Conservation (phyloP, 2,888 invertebrate species). For the Blastobasis lacticolella region DNA sequence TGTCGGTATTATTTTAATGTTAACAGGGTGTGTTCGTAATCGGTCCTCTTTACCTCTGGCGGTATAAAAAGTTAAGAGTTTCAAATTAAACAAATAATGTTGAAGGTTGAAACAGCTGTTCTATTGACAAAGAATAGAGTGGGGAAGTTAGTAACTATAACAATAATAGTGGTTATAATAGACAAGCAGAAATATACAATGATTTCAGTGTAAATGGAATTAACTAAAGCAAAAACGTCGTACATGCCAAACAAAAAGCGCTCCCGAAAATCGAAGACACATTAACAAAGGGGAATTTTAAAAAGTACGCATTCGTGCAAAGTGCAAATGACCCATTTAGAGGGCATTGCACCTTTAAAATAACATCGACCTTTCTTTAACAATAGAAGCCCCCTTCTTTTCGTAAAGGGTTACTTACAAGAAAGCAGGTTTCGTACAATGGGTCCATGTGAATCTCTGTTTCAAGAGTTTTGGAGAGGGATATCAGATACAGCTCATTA, state of each 20-base stretch:
- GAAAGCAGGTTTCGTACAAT: conserved; percentile 26
- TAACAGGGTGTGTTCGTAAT: no score
- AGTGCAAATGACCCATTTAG: conserved; percentile 31
- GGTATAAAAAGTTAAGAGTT: no score
- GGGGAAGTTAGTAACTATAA: no score
- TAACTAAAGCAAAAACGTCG: no score
- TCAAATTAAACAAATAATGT: no score
- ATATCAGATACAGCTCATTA: conserved; percentile 9
- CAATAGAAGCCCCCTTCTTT: conserved; percentile 12
- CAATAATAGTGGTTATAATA: no score
- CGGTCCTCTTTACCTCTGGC: no score
- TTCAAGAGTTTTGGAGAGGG: conserved; percentile 11
- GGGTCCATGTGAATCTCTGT: conserved; percentile 11
- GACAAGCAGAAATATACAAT: no score
- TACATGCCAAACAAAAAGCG: neutral
- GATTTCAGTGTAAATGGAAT: no score
- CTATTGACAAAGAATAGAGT: no score
- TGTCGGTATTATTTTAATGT: neutral
- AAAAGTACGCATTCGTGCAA: conserved; percentile 2
- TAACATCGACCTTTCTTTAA: neutral
- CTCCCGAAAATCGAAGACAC: neutral
- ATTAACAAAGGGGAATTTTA: neutral
- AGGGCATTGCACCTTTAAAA: conserved; percentile 37
- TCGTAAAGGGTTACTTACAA: conserved; percentile 23
- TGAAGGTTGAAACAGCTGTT: no score